Percentiles rank a stretch among this genome's conserved stretches.
Evolutionary conservation across 2,113 vertebrate genomes (phyloP).

Genomic region (Scartelaos histophorus): DNA sequence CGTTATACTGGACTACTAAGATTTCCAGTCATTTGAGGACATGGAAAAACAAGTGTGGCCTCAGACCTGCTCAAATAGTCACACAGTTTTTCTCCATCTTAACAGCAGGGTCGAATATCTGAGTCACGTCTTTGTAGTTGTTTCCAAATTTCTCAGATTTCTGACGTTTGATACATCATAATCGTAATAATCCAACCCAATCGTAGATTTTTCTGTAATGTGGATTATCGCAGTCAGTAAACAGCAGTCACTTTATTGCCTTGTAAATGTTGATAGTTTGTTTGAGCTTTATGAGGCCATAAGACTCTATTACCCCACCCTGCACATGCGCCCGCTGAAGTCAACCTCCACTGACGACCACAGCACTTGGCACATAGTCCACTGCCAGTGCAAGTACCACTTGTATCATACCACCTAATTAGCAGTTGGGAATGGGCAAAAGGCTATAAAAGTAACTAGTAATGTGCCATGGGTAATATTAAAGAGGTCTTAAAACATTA

Average conservation of each 20-base stretch:
- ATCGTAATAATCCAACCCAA: no score
- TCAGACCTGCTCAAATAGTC: background rate
- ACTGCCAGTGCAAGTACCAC: constrained; percentile 3
- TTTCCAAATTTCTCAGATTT: no score
- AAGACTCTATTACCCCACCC: constrained; percentile 5
- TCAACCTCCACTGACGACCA: constrained; percentile 8
- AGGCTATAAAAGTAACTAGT: background rate
- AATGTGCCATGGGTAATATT: background rate
- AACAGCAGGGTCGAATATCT: no score
- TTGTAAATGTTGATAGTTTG: constrained; percentile 21
- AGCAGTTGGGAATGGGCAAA: background rate
- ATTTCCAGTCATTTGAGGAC: background rate
- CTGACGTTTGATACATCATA: no score
- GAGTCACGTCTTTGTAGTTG: no score
- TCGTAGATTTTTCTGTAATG: background rate
- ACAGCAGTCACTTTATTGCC: constrained; percentile 14
- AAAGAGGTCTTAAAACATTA: no score
- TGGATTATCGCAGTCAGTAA: constrained; percentile 2
- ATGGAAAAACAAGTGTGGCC: background rate
- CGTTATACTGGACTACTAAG: background rate
- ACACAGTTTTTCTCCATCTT: no score
- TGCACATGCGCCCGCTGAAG: constrained; percentile 8
- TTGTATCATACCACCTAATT: constrained; percentile 11
- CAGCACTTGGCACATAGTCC: background rate
- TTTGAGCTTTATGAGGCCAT: constrained; percentile 16